Base-by-base conservation (phyloP, 2,888 invertebrate genomes). In the Cartodere bifasciata region DNA sequence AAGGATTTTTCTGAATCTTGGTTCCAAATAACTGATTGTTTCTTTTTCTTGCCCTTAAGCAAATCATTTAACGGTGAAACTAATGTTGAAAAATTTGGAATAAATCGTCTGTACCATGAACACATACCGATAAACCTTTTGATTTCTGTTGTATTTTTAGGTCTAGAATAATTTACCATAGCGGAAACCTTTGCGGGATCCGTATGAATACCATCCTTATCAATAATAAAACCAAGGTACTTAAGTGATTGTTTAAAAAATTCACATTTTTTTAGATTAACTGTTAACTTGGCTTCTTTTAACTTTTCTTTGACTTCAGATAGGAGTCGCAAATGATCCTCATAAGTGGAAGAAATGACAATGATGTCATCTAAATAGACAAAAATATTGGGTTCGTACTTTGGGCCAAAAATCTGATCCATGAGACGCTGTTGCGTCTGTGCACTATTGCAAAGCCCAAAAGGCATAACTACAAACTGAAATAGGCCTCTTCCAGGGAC, bases 401-500 rank as follows among this genome's bases (percentile, higher is more conserved):
- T 11, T 9, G 29, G 25, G 7, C 29, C 29, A 10, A 40, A 14
- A 6, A 39, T 13, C 16, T 10, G 5, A 15, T 37, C 35, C 36
- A 37, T 37, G 2, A 41, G 27, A 2, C 40, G 17, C 23, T 42
- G 39, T 16, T 30, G 34, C 6, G 24, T 24, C 11, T 24, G 24
- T 7, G 24, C 24, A 6, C 9, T 7, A 24, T 24, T 24, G 11
- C 24, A 24, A n/a, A 24, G 11, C 6, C 24, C 24, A 11, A 24
- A 24, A 9, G 24, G 24, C 24, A 24, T 24, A 6, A 24, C 24
- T 6, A 6, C 7, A 10, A 24, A 48, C 16, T 48, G 31, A 23
- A 39, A 43, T 7, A 45, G 27, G 2, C 47, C 44, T 14, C 40
- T 23, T 7, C 40, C 33, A 4, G 44, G 43, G 2, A 47, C 42